Evolutionary conservation across 1,140 invertebrate genomes (phyloP).

Genomic region (Plectrocnemia conspersa): DNA sequence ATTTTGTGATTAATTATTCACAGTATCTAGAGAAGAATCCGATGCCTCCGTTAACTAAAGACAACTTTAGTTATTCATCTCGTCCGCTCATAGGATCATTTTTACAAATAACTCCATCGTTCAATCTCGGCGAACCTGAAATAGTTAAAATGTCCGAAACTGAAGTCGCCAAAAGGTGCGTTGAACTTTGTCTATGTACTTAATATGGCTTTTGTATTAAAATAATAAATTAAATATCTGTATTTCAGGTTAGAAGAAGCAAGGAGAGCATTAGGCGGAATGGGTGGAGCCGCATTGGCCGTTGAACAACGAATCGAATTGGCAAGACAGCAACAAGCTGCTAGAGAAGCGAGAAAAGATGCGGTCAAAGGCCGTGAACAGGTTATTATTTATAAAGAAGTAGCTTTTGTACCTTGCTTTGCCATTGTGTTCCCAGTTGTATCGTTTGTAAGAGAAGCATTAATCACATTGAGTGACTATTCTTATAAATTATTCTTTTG

Average conservation of each 20-base stretch:
- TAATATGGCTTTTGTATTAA: background rate
- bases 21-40: conserved; percentile 77
- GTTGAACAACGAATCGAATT: conserved; percentile 63
- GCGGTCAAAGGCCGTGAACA: conserved; percentile 48
- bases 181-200: conserved; percentile 11
- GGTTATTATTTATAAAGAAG: no score
- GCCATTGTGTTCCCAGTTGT: no score
- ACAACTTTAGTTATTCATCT: conserved; percentile 90
- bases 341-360: conserved; percentile 55
- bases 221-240: background rate
- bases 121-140: conserved; percentile 54
- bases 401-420: no score
- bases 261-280: conserved; percentile 41
- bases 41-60: conserved; percentile 67
- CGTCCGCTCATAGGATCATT: conserved; percentile 86
- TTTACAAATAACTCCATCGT: conserved; percentile 55
- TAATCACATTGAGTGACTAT: no score
- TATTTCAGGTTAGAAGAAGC: conserved; percentile 57
- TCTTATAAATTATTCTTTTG: no score
- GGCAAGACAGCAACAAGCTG: conserved; percentile 59
- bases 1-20: no score
- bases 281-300: conserved; percentile 55
- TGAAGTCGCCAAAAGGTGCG: conserved; percentile 58
- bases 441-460: no score
- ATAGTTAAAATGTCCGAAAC: conserved; percentile 58